Base-by-base conservation (phyloP, 2,888 invertebrate genomes). In the Aporophyla nigra region DNA sequence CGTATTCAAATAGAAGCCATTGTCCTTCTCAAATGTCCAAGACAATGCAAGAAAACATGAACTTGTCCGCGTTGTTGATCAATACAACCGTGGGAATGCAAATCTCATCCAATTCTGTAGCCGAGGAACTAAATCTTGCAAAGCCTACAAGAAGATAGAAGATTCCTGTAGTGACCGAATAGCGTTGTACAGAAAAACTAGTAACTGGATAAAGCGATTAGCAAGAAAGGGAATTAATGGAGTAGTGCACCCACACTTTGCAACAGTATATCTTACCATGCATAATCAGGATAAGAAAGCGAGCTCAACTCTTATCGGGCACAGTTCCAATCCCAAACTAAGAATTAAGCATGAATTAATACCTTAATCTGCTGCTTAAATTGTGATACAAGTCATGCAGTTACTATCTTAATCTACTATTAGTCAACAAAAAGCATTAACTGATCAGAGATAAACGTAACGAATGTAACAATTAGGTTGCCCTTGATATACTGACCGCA, bases 401-500 rank as follows among this genome's bases (percentile, higher is more conserved):
- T n/a, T 56, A 9, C n/a, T 73, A 67, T 70, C 79, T 71, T 54
- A 71, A 68, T 63, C 68, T 49, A n/a, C 27, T 61, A 65, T 84
- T 68, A 74, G 63, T 71, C 70, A 82, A 54, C 70, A 68, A 54
- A 63, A 59, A 70, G 24, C 14, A 82, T 80, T 74, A 76, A 74
- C 33, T 40, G n/a, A 63, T 62, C 43, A 71, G 65, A 83, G 72
- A 82, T 78, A 74, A 71, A 73, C 59, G 27, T 59, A 74, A 75
- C 43, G 21, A 80, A 76, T 83, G 72, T 78, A 67, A 62, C 62
- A 78, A 85, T 85, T 82, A 19, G 54, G 71, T 24, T 78, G 78
- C 62, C 78, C 83, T 85, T 84, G 83, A 76, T 76, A 78, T 54
- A 66, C 70, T 85, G 73, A 78, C 78, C 78, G 62, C 71, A 68